Percentiles rank a stretch among this genome's conserved stretches.
phyloP scores from a whole-genome alignment of 2,113 vertebrate genomes.

The Triplophysa dalaica region DNA sequence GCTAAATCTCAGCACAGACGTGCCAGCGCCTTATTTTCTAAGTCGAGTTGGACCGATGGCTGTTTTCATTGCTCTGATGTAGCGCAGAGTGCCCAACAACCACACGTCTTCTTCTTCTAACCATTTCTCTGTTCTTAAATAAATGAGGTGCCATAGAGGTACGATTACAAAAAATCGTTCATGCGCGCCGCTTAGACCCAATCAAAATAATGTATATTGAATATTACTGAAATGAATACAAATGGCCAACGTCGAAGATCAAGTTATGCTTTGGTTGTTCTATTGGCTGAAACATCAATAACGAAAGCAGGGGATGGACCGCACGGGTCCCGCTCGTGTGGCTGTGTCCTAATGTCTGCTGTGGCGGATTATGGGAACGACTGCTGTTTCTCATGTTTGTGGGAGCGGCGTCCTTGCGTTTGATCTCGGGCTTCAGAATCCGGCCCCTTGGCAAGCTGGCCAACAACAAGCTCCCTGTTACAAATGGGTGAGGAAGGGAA shows the following conservation, averaged over 20 bases:
- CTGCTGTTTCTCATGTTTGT: constrained; percentile 39
- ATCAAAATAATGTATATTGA: constrained; percentile 47
- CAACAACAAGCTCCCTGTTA: constrained; percentile 56
- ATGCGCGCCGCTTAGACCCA: constrained; percentile 16
- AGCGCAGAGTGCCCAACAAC: constrained; percentile 28
- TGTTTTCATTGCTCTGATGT: constrained; percentile 57
- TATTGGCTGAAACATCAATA: constrained; percentile 44
- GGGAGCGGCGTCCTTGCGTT: constrained; percentile 58
- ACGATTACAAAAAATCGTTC: not conserved
- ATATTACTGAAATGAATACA: constrained; percentile 45
- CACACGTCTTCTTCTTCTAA: not conserved
- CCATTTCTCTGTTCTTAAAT: constrained; percentile 12
- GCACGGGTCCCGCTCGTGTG: constrained; percentile 24
- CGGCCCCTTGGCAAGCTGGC: constrained; percentile 57
- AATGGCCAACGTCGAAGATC: constrained; percentile 42
- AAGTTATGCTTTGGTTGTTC: constrained; percentile 42
- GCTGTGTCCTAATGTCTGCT: constrained; percentile 34
- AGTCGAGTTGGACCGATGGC: constrained; percentile 65
- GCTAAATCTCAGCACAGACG: constrained; percentile 73
- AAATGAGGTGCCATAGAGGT: not conserved
- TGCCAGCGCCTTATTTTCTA: constrained; percentile 72
- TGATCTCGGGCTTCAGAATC: constrained; percentile 57
- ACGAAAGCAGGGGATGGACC: constrained; percentile 12
- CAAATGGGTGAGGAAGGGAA: constrained; percentile 59
- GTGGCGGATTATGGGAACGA: constrained; percentile 21